Evolutionary conservation across 2,797 vertebrate species (phyloP), one percentile per base, ranked within the genome.

Genomic region (Hephaestus fuliginosus): DNA sequence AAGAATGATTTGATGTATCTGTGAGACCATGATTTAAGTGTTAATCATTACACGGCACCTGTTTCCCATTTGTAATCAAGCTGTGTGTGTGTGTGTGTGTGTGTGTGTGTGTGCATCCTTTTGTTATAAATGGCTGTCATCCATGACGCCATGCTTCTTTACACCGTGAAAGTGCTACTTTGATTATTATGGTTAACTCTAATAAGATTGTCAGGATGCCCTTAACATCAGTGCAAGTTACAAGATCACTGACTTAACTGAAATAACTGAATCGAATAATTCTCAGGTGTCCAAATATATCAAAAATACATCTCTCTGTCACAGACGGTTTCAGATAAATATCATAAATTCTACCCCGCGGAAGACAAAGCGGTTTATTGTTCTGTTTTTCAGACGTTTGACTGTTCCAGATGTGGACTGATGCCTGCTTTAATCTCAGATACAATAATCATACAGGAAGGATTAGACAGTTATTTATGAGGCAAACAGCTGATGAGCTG

Each of bases 51-150:
- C 30, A 57, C 39, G 2, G 43, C 63, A 76, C 53, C 69, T 64
- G 39, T 65, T 80, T 62, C 56, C 30, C 30, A 65, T 87, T 64
- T 55, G 10, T 64, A 76, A 82, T 82, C 68, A 79, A 63, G 43
- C 48, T 56, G 3, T 60, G 30, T 49, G n/a, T 20, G 39, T 61
- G 55, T 33, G 22, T 43, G 48, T 61, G 49, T 39, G 15, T 39
- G 39, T 30, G 12, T 53, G 12, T 63, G 36, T 39, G 53, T 39
- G 18, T 8, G 17, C 18, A 44, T 57, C 18, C 14, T 44, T 43
- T 69, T n/a, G 49, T 20, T 60, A 41, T 30, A 43, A 61, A 44
- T 5, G 17, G 2, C 17, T 60, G 7, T 64, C 12, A 20, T 49
- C 14, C 18, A 15, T 68, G 30, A 49, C 22, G 55, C 14, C 11